A percentile compares a stretch with the other conserved stretches of the same genome.
Evolutionary conservation across 2,888 invertebrate genomes (phyloP).

Genomic region (Ditylenchus weischeri): DNA sequence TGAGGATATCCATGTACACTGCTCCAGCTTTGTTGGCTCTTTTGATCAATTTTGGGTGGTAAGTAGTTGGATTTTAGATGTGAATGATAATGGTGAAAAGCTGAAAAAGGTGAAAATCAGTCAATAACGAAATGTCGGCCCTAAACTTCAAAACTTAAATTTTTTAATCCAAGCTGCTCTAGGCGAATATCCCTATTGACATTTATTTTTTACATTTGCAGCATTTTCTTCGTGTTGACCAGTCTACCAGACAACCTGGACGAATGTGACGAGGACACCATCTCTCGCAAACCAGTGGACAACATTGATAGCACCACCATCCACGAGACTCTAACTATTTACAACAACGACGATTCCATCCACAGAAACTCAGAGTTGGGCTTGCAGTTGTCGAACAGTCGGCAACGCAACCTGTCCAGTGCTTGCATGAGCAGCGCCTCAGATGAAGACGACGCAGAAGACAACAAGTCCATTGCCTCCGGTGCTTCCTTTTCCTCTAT

Average conservation of each 20-base stretch:
- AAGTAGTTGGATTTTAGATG: slow-evolving; percentile 1
- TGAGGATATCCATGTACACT: slow-evolving; percentile 38
- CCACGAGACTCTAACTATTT: slow-evolving; percentile 14
- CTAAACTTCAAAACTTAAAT: no score
- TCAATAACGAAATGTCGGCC: no score
- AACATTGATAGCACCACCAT: background rate
- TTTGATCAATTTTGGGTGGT: slow-evolving; percentile 32
- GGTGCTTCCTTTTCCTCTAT: slow-evolving; percentile 19
- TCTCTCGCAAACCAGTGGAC: slow-evolving; percentile 17
- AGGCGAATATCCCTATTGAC: background rate
- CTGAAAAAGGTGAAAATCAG: no score
- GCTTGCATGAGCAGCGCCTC: background rate
- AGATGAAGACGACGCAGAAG: background rate
- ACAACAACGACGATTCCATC: slow-evolving; percentile 20
- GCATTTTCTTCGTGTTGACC: slow-evolving; percentile 19
- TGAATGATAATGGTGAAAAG: no score
- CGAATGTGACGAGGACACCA: slow-evolving; percentile 22
- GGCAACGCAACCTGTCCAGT: background rate
- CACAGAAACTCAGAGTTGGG: background rate
- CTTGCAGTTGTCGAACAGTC: background rate
- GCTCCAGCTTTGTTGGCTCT: slow-evolving; percentile 38
- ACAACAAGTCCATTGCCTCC: slow-evolving; percentile 13
- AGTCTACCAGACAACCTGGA: slow-evolving; percentile 31
- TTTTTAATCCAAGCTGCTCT: no score
- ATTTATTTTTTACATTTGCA: slow-evolving; percentile 15